A percentile compares a stretch with the other conserved stretches of the same genome.
Evolutionary conservation across 2,797 vertebrate genomes (phyloP).

Genomic region (Zenarchopterus dispar): DNA sequence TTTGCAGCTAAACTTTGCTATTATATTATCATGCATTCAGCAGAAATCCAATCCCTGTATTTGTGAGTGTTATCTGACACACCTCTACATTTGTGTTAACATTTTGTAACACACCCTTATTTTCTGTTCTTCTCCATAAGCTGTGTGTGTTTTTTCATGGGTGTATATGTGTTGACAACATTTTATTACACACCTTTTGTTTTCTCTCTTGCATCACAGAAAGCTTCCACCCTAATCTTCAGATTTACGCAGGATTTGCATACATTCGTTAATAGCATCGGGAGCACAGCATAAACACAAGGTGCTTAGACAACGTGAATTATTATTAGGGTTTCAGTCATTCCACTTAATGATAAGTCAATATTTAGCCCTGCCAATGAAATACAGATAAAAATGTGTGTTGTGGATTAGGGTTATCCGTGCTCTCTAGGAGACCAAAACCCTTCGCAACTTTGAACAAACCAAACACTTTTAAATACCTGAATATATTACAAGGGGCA

Average conservation of each 20-base stretch:
- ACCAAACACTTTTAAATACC: conserved; percentile 84
- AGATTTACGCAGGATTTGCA: conserved; percentile 89
- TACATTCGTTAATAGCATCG: conserved; percentile 84
- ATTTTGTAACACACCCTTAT: conserved; percentile 48
- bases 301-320: conserved; percentile 87
- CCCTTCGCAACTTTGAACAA: conserved; percentile 84
- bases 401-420: conserved; percentile 83
- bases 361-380: conserved; percentile 87
- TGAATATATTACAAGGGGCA: conserved; percentile 79
- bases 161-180: conserved; percentile 54
- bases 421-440: conserved; percentile 83
- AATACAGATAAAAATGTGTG: conserved; percentile 89
- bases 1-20: conserved; percentile 61
- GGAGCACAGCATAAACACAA: conserved; percentile 81
- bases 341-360: conserved; percentile 90
- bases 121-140: conserved; percentile 45
- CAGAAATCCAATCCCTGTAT: conserved; percentile 68
- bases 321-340: conserved; percentile 85
- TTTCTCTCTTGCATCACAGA: conserved; percentile 75
- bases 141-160: conserved; percentile 41
- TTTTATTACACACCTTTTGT: conserved; percentile 76
- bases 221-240: conserved; percentile 86
- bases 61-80: conserved; percentile 63
- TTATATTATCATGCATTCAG: conserved; percentile 68
- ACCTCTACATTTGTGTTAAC: conserved; percentile 59